Evolutionary conservation across 2,797 vertebrate genomes (phyloP).

Genomic region (Mycteria americana): DNA sequence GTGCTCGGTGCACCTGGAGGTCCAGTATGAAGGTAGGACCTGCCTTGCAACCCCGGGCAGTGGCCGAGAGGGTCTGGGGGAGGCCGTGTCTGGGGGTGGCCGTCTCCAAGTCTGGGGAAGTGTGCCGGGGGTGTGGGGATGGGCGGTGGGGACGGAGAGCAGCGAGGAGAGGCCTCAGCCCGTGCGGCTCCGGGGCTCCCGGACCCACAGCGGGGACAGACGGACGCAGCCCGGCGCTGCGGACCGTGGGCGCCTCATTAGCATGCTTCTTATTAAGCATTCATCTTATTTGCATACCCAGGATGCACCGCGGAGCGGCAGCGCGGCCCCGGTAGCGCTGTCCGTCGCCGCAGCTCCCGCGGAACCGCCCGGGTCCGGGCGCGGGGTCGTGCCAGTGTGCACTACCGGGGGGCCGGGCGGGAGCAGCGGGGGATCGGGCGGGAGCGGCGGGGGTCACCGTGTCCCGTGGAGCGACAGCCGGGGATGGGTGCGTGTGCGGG

Average conservation of each 20-base stretch:
- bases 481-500: accelerated
- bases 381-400: accelerated
- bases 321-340: accelerated
- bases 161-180: accelerated
- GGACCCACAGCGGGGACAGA: accelerated
- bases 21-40: slow-evolving; percentile 80
- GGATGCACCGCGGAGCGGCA: accelerated
- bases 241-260: accelerated
- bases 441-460: accelerated
- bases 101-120: too few relatives aligned
- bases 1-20: slow-evolving; percentile 74
- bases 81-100: too few relatives aligned
- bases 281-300: not conserved
- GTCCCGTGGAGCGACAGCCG: accelerated
- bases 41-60: accelerated
- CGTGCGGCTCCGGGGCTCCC: accelerated
- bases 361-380: accelerated
- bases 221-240: too few relatives aligned
- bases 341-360: accelerated
- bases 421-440: accelerated
- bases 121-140: accelerated
- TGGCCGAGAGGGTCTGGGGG: accelerated
- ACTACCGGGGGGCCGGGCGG: accelerated
- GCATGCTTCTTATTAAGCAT: accelerated
- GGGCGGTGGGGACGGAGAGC: too few relatives aligned